phyloP scores from a whole-genome alignment of 2,888 invertebrate genomes.

The Drosophila tripunctata region DNA sequence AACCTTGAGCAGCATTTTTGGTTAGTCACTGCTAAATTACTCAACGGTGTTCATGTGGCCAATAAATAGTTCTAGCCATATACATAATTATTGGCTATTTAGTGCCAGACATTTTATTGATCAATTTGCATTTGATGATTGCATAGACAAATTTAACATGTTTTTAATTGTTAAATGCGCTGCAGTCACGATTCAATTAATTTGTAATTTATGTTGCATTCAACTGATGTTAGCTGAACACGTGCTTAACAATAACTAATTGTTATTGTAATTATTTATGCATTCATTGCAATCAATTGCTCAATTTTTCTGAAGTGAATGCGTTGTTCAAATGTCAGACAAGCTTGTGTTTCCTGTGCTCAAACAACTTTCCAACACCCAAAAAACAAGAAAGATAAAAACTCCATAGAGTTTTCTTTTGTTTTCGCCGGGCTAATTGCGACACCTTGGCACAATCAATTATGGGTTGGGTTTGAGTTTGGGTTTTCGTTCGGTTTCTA shows the following conservation, averaged over 20 bases:
- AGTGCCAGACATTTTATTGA: conserved; percentile 49
- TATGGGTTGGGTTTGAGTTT: conserved; percentile 31
- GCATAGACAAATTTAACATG: conserved; percentile 31
- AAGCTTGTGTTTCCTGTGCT: conserved; percentile 34
- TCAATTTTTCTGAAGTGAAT: conserved; percentile 35
- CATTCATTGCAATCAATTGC: conserved; percentile 42
- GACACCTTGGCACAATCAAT: conserved; percentile 57
- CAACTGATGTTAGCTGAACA: conserved; percentile 8
- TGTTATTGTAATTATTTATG: conserved; percentile 28
- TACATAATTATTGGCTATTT: conserved; percentile 5
- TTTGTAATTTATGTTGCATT: conserved; percentile 51
- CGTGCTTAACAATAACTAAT: conserved; percentile 20
- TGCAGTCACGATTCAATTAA: conserved; percentile 56
- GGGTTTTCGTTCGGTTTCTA: conserved; percentile 8
- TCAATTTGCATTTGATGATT: conserved; percentile 70
- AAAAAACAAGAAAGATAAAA: conserved; percentile 1
- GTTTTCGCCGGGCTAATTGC: conserved; percentile 53
- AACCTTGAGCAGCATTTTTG: conserved; percentile 6
- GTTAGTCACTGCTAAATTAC: conserved; percentile 7
- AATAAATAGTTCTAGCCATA: conserved; percentile 28
- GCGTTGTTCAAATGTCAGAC: conserved; percentile 27
- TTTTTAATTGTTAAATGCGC: conserved; percentile 35
- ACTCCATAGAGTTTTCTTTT: conserved; percentile 48
- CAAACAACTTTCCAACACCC: conserved; percentile 52
- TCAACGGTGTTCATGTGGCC: background rate